These are phyloP conservation scores for Gasteruption jaculator DNA, from an alignment of 2,888 invertebrate genomes.

Conservation along the genomic window DNA sequence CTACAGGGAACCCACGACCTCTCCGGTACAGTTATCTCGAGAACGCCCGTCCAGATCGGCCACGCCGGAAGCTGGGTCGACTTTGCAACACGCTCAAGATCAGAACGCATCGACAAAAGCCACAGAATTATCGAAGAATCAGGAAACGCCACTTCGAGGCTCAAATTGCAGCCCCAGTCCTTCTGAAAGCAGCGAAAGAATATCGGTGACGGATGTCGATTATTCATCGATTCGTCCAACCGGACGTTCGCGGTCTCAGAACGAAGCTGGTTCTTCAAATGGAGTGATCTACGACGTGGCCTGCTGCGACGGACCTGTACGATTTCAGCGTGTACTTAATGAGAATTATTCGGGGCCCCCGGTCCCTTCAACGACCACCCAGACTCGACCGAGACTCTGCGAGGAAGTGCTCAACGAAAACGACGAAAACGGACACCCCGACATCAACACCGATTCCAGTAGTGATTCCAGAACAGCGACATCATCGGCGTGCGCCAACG, in stretches of 20 bases:
- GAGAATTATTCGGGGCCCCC: constrained; percentile 61
- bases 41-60: too few relatives aligned
- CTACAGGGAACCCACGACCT: too few relatives aligned
- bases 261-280: too few relatives aligned
- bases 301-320: constrained; percentile 86
- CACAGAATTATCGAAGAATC: neutral
- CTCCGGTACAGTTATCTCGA: too few relatives aligned
- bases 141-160: too few relatives aligned
- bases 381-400: constrained; percentile 13
- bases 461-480: constrained; percentile 16
- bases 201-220: constrained; percentile 23
- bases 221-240: constrained; percentile 8
- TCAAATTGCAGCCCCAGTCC: constrained; percentile 26
- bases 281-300: constrained; percentile 81
- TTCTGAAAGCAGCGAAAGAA: constrained; percentile 26
- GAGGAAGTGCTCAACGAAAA: constrained; percentile 26
- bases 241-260: constrained; percentile 21
- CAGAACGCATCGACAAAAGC: constrained; percentile 8
- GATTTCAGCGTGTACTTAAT: constrained; percentile 81
- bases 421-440: constrained; percentile 42
- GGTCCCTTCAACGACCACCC: constrained; percentile 11
- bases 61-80: too few relatives aligned
- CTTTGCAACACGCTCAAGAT: too few relatives aligned
- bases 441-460: neutral
- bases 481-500: constrained; percentile 11